These are phyloP conservation scores for Parambassis ranga DNA, from an alignment of 2,797 vertebrate genomes.

Conservation along the genomic window DNA sequence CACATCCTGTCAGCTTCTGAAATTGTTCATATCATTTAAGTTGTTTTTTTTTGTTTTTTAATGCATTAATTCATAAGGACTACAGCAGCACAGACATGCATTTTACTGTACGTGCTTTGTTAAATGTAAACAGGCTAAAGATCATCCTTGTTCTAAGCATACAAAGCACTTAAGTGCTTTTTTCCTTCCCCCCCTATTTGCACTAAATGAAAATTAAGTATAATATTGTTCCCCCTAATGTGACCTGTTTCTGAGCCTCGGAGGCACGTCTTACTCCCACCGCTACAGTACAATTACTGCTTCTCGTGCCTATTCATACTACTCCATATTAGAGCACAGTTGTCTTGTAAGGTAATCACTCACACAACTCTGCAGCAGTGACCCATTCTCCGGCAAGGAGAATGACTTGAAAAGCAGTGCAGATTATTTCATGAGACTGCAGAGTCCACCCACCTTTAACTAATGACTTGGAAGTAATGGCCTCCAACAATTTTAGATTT, in stretches of 20 bases:
- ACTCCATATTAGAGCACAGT: slow-evolving; percentile 39
- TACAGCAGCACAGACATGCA: neutral
- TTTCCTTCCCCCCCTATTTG: slow-evolving; percentile 7
- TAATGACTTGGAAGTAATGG: slow-evolving; percentile 72
- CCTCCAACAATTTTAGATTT: slow-evolving; percentile 69
- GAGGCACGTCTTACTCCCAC: neutral
- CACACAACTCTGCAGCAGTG: slow-evolving; percentile 48
- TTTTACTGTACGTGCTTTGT: neutral
- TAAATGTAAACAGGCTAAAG: neutral
- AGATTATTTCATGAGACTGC: slow-evolving; percentile 71
- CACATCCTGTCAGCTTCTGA: neutral
- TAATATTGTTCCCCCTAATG: neutral
- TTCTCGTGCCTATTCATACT: slow-evolving; percentile 14
- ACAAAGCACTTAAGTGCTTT: neutral
- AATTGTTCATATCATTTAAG: neutral
- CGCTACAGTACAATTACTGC: neutral
- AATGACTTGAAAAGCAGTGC: slow-evolving; percentile 63
- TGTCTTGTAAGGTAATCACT: slow-evolving; percentile 35
- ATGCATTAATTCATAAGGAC: neutral
- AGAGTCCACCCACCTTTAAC: slow-evolving; percentile 64
- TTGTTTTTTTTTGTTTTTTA: neutral
- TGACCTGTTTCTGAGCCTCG: slow-evolving; percentile 9
- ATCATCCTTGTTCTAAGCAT: neutral
- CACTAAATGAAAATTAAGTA: slow-evolving; percentile 1
- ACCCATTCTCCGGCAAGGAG: slow-evolving; percentile 55